Evolutionary conservation across 2,797 vertebrate genomes (phyloP).

Genomic region (Trichosurus vulpecula): DNA sequence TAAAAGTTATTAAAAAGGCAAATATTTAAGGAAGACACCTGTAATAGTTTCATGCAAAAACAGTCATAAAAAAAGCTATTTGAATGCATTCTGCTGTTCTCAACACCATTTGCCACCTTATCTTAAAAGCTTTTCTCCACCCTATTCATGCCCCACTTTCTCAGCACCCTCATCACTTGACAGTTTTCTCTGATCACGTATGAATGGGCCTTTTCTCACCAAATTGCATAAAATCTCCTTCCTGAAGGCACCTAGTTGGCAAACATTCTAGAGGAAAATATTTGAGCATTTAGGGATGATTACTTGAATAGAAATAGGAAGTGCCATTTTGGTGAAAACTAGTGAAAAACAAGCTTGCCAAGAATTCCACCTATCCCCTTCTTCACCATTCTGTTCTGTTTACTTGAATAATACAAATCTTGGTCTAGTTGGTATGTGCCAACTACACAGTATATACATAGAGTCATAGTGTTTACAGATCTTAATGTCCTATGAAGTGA

Average conservation of each 20-base stretch:
- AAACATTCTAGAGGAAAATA: not conserved
- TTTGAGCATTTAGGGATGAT: not conserved
- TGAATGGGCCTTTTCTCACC: slow-evolving; percentile 23
- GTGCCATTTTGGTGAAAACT: slow-evolving; percentile 13
- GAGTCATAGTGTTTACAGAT: not conserved
- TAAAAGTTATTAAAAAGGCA: not conserved
- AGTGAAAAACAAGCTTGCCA: not conserved
- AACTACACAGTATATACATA: not conserved
- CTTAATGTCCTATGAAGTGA: slow-evolving; percentile 8
- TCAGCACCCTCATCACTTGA: slow-evolving; percentile 18
- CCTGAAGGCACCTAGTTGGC: not conserved
- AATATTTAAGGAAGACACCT: not conserved
- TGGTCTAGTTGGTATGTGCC: not conserved
- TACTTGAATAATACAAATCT: slow-evolving; percentile 18
- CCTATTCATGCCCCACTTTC: not conserved
- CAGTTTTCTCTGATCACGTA: slow-evolving; percentile 43
- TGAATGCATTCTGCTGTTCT: not conserved
- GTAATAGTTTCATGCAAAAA: not conserved
- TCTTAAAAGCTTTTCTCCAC: slow-evolving; percentile 43
- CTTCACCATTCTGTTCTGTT: slow-evolving; percentile 35
- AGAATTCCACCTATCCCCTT: slow-evolving; percentile 10
- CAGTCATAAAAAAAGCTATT: not conserved
- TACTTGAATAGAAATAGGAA: not conserved
- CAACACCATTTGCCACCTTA: not conserved
- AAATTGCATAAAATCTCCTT: not conserved